Conservation (phyloP, 1,140 invertebrate genomes). For the Drosophila bocki region DNA sequence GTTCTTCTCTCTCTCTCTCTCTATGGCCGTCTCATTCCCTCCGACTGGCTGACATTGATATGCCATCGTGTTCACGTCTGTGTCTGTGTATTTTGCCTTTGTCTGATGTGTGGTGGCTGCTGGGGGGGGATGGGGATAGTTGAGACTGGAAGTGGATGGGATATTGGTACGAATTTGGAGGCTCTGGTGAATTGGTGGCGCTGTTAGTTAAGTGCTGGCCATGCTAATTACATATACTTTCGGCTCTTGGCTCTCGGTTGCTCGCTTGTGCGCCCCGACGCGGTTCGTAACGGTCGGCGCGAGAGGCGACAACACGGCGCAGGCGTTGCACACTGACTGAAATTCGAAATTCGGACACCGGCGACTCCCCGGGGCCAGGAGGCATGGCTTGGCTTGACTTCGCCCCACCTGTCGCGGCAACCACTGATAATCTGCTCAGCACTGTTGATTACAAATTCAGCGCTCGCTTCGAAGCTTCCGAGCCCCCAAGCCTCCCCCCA, state of each 20-base stretch:
- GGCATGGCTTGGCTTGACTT: conserved; percentile 11
- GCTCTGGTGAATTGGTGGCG: conserved; percentile 15
- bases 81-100: conserved; percentile 5
- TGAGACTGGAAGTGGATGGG: conserved; percentile 9
- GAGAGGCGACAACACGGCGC: conserved; percentile 46
- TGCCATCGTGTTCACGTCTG: conserved; percentile 15
- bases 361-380: conserved; percentile 22
- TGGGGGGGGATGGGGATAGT: neutral
- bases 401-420: conserved; percentile 22
- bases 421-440: conserved; percentile 40
- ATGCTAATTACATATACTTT: conserved; percentile 45
- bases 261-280: conserved; percentile 16
- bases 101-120: conserved; percentile 1
- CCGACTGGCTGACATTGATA: conserved; percentile 24
- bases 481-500: neutral
- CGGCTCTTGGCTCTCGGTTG: conserved; percentile 14
- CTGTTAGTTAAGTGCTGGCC: conserved; percentile 28
- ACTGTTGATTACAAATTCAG: conserved; percentile 35
- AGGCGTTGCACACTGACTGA: conserved; percentile 52
- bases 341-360: conserved; percentile 28
- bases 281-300: conserved; percentile 24
- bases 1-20: conserved; percentile 20
- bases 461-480: conserved; percentile 16
- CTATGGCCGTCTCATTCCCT: conserved; percentile 28
- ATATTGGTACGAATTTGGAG: conserved; percentile 14